These are phyloP conservation scores for Brachionichthys hirsutus DNA, from an alignment of 2,113 vertebrate species.

Conservation along the genomic window DNA sequence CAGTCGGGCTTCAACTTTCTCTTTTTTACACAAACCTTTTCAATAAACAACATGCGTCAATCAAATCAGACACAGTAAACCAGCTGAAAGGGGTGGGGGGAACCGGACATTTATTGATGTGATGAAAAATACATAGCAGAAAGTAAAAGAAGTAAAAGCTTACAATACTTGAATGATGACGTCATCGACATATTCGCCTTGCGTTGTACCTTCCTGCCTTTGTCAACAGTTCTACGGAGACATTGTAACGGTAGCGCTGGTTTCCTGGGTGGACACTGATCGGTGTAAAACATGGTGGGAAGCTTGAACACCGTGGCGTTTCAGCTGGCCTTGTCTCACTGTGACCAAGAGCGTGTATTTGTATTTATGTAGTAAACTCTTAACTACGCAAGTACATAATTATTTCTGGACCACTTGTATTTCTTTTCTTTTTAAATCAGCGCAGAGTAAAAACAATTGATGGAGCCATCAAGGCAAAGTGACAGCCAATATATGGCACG, in stretches of 20 bases:
- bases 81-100: constrained; percentile 38
- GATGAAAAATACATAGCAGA: constrained; percentile 57
- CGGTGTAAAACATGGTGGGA: too few species aligned
- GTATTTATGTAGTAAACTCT: not conserved
- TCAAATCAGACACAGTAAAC: constrained; percentile 8
- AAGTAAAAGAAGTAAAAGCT: constrained; percentile 33
- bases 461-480: constrained; percentile 39
- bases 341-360: too few species aligned
- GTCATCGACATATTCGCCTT: constrained; percentile 32
- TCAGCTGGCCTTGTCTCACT: too few species aligned
- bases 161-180: constrained; percentile 61
- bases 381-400: not conserved
- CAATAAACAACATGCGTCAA: too few species aligned
- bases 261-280: not conserved
- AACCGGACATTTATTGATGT: constrained; percentile 56
- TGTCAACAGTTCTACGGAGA: not conserved
- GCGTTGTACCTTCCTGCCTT: constrained; percentile 17
- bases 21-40: too few species aligned
- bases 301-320: too few species aligned
- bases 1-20: too few species aligned
- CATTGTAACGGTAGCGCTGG: not conserved
- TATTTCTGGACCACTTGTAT: constrained; percentile 1
- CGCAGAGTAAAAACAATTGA: constrained; percentile 25
- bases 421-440: not conserved
- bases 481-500: constrained; percentile 50